Evolutionary conservation across 2,888 invertebrate species (phyloP), one percentile per base, ranked within the genome.

Genomic region (Phortica okadai): DNA sequence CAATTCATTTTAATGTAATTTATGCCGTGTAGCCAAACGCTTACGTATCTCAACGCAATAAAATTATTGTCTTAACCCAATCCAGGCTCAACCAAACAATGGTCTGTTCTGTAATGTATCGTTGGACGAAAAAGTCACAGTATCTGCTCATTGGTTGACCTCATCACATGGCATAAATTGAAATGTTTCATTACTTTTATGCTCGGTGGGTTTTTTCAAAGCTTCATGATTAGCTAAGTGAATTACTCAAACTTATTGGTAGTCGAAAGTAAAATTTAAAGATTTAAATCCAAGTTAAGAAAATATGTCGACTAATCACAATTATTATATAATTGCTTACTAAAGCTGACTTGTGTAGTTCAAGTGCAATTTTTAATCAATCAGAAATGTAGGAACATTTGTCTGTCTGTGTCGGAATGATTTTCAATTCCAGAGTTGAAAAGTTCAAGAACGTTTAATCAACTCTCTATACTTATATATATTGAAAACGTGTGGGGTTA

Each of bases 1-100:
- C 88, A 88, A 89, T 85, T 86, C 87, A 84, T 84, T 85, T 84
- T 83, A 82, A 85, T 86, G 85, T 89, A 89, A 89, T 89, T 89
- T 89, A 89, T 89, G 89, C 88, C 89, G 89, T 88, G 33, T 54
- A 16, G 8, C 16, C 16, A 21, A 44, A 42, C 16, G 54, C 54
- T 8, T 50, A 11, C 25, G 70, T 72, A 72, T 54, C 56, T 72
- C 54, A 54, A 62, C 25, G 54, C 56, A 72, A 67, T 72, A 72
- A 72, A 72, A 54, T 72, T 72, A 72, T 72, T 72, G 25, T 72
- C 44, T 72, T 72, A 33, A 56, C 50, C 50, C 50, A 50, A 14
- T 14, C 50, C 50, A 2, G 50, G 3, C 2, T 2, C 50, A 8
- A 50, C 1, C 2, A 1, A 50, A 8, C 50, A 50, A 50, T 50